Evolutionary conservation across 2,888 invertebrate species (phyloP), one percentile per base, ranked within the genome.

Genomic region (Unio delphinus): DNA sequence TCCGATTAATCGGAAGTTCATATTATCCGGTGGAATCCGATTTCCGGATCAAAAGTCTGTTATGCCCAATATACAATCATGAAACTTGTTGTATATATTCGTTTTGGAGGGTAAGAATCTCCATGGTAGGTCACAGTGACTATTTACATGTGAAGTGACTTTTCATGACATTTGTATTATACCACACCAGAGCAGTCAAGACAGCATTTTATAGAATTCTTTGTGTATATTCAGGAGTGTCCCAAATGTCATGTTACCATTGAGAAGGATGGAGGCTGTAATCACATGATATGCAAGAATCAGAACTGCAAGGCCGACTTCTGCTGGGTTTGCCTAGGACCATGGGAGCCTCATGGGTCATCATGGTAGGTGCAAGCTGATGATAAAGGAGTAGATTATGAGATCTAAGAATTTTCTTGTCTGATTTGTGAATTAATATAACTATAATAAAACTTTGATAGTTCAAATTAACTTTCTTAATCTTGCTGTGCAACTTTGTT

Each of bases 211-310:
- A 18, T 45, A 30, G 54, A n/a, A 17, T 11, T 20, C 26, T 65
- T 65, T 17, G 26, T 34, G 65, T 55, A 61, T 61, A 82, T 87
- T 56, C 75, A 92, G 92, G 98, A 98, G 91, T 99, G 99, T 91
- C 99, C 99, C 61, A 96, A 96, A 90, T 99, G 99, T 91, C 96
- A 97, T 91, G 97, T 97, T 64, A 91, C 91, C 11, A 92, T 92
- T 79, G 92, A 92, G 83, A 92, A 92, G 82, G 97, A 99, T 91
- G 99, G 99, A 74, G 99, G 99, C 65, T 99, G 99, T 91, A 99
- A 99, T 92, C 99, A 99, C 91, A 99, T 99, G 98, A 95, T 96
- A 66, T 99, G 99, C 92, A 98, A 98, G 92, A 99, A 98, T 92
- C 96, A 96, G 91, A 96, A 95, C 90, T 99, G 99, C 91, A 96